A percentile compares a stretch with the other conserved stretches of the same genome.
Conservation (phyloP, 23 tunicate species). For the Oikopleura albicans region DNA sequence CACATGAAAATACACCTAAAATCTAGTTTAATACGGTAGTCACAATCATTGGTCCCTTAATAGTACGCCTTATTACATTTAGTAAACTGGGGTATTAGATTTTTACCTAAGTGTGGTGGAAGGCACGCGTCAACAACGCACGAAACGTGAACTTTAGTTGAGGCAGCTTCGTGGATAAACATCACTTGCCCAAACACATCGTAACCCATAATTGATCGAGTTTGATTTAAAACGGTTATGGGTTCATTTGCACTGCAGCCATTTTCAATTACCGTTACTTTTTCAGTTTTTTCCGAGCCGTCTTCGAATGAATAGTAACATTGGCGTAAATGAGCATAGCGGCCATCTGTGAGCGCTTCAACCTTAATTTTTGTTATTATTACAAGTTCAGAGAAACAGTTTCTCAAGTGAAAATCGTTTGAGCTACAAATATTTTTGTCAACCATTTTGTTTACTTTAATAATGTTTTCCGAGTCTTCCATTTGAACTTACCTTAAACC, state of each 20-base stretch:
- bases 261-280: neutral
- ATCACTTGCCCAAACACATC: neutral
- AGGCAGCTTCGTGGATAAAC: neutral
- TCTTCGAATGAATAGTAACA: neutral
- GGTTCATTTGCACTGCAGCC: neutral
- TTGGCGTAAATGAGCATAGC: constrained; percentile 5
- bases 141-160: neutral
- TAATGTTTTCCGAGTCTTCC: neutral
- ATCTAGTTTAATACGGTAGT: too few species aligned
- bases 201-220: neutral
- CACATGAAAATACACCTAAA: constrained; percentile 4
- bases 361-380: neutral
- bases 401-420: too few species aligned
- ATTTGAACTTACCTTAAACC: constrained; percentile 1
- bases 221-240: neutral
- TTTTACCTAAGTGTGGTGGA: neutral
- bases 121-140: constrained; percentile 3
- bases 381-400: too few species aligned
- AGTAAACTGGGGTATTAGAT: too few species aligned
- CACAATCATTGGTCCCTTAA: too few species aligned
- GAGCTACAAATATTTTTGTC: too few species aligned
- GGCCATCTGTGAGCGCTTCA: neutral
- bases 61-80: too few species aligned
- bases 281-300: neutral
- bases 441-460: neutral